Percentiles rank a stretch among this genome's conserved stretches.
phyloP scores from a whole-genome alignment of 2,113 vertebrate genomes.

The Sebastes schlegelii region DNA sequence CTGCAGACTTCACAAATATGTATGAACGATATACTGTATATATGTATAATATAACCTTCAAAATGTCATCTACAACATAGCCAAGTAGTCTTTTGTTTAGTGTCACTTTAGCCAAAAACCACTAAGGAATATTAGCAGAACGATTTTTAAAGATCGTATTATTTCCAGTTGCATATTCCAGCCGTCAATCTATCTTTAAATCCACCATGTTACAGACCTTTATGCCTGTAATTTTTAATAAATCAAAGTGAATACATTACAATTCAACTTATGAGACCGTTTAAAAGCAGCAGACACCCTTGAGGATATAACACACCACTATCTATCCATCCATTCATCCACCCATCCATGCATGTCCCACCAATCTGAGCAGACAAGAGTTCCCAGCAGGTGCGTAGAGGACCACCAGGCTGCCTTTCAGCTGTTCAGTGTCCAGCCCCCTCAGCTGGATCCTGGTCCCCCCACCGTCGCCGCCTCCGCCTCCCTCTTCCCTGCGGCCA shows the following conservation, averaged over 20 bases:
- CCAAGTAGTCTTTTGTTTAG: too few species aligned
- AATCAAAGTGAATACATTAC: background rate
- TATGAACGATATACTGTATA: background rate
- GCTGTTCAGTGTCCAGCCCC: slow-evolving; percentile 43
- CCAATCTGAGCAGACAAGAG: slow-evolving; percentile 64
- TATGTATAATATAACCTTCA: too few species aligned
- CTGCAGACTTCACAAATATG: background rate
- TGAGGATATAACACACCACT: background rate
- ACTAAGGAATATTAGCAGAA: background rate
- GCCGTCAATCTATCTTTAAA: background rate
- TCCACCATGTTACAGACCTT: background rate
- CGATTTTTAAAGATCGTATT: background rate
- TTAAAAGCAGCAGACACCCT: background rate
- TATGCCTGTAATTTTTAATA: background rate
- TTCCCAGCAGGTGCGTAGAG: slow-evolving; percentile 61
- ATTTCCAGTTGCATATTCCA: background rate
- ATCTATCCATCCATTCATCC: background rate
- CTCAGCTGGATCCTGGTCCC: slow-evolving; percentile 45
- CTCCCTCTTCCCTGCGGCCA: slow-evolving; percentile 5
- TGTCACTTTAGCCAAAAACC: too few species aligned
- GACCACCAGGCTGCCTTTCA: slow-evolving; percentile 61
- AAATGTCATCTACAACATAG: too few species aligned
- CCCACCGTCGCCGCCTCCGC: background rate
- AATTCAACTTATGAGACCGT: background rate
- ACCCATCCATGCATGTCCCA: slow-evolving; percentile 42